Conservation (phyloP, 2,888 invertebrate species). For the Amphipyra tragopoginis region DNA sequence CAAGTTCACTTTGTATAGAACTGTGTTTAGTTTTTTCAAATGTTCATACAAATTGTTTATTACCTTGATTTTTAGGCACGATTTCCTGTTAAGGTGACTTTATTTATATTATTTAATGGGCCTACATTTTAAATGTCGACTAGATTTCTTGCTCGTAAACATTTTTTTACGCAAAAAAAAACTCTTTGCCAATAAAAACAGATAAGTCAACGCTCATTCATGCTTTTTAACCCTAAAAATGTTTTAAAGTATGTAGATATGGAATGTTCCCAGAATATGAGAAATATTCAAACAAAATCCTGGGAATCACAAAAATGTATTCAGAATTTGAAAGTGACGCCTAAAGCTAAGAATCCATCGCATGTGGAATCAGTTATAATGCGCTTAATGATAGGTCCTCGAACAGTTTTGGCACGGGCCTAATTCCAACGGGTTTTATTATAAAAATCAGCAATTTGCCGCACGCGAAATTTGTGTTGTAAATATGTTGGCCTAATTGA, state of each 20-base stretch:
- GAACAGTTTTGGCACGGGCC: constrained; percentile 68
- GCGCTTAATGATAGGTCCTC: constrained; percentile 59
- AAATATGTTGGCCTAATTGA: constrained; percentile 54
- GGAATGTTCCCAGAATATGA: neutral
- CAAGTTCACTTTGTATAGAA: too few species aligned
- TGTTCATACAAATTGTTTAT: constrained; percentile 21
- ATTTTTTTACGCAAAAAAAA: neutral
- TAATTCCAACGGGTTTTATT: constrained; percentile 56
- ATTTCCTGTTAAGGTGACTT: constrained; percentile 43
- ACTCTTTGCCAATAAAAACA: too few species aligned
- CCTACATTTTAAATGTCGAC: constrained; percentile 17
- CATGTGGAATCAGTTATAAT: constrained; percentile 61
- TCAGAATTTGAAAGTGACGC: constrained; percentile 32
- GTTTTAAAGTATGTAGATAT: too few species aligned
- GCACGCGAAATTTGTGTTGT: constrained; percentile 69
- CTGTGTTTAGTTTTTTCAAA: constrained; percentile 9
- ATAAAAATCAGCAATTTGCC: constrained; percentile 65
- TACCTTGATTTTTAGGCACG: constrained; percentile 22
- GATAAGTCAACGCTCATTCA: too few species aligned
- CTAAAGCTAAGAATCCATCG: constrained; percentile 40
- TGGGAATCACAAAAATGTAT: constrained; percentile 44
- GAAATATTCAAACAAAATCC: constrained; percentile 13
- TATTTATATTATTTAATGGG: constrained; percentile 30
- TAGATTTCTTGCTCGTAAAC: neutral
- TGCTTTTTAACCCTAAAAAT: too few species aligned